phyloP scores from a whole-genome alignment of 2,113 vertebrate species.

The Sturnus vulgaris region DNA sequence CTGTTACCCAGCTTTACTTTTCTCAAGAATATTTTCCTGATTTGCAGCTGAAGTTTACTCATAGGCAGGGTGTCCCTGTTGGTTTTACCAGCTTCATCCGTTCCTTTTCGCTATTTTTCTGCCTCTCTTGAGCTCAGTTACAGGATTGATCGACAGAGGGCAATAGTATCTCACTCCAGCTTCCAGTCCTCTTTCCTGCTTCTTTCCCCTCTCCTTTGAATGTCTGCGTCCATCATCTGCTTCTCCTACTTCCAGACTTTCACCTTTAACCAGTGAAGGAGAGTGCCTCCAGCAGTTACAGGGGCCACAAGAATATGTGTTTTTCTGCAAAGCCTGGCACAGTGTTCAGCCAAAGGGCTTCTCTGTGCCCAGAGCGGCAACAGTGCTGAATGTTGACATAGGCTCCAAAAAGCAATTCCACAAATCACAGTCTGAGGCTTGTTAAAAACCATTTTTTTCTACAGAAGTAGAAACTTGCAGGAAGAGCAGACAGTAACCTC shows the following conservation, averaged over 20 bases:
- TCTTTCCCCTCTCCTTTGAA: not conserved
- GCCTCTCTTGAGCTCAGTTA: not conserved
- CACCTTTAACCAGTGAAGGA: not conserved
- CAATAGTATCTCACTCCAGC: not conserved
- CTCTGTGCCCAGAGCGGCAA: not conserved
- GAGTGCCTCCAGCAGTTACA: not conserved
- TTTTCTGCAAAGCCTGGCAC: not conserved
- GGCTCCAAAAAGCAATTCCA: not conserved
- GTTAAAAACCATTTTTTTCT: not conserved
- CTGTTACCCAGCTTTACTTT: not conserved
- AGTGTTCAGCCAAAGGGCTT: not conserved
- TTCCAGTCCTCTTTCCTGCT: not conserved
- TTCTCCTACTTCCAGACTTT: not conserved
- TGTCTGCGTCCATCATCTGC: not conserved
- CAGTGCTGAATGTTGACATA: rapidly evolving
- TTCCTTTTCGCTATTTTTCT: not conserved
- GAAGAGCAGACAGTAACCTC: not conserved
- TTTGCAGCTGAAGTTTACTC: not conserved
- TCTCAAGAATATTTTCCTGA: not conserved
- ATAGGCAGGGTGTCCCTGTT: not conserved
- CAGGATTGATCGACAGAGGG: not conserved
- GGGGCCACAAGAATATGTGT: not conserved
- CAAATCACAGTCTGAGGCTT: not conserved
- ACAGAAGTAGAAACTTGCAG: not conserved
- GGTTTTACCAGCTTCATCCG: not conserved